Conservation (phyloP, 37 sponge, comb jelly and placozoan species). For the Ianthella basta region DNA sequence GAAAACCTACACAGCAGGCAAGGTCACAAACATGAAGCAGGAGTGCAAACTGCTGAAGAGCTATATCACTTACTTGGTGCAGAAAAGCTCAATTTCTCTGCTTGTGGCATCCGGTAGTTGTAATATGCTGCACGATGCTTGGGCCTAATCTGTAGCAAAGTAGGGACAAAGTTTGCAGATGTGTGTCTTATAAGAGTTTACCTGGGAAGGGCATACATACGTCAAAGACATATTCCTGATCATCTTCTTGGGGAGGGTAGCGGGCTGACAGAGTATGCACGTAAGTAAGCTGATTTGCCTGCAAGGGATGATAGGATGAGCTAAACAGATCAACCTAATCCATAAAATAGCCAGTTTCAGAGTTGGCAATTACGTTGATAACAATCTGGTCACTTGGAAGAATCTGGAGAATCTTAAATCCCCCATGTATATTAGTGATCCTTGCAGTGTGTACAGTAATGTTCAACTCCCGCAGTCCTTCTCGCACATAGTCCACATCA, state of each 20-base stretch:
- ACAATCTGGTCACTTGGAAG: background rate
- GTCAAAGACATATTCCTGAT: background rate
- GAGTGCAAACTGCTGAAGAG: no score
- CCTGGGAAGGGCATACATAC: background rate
- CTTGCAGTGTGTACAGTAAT: background rate
- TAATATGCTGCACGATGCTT: no score
- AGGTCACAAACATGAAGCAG: no score
- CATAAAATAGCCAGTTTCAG: background rate
- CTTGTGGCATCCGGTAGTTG: no score
- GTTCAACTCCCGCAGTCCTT: background rate
- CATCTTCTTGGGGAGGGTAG: constrained; percentile 1
- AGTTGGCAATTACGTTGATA: background rate
- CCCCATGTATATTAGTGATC: background rate
- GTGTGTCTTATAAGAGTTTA: no score
- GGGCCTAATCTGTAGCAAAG: no score
- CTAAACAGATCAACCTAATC: no score
- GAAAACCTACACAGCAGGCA: background rate
- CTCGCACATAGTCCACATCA: background rate
- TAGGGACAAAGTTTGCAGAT: no score
- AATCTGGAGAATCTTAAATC: background rate
- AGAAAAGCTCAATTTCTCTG: no score
- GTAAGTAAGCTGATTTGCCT: background rate
- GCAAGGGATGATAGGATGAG: background rate
- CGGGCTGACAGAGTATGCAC: background rate
- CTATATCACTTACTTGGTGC: no score